Evolutionary conservation across 2,888 invertebrate genomes (phyloP).

Genomic region (Leucophenga maculata): DNA sequence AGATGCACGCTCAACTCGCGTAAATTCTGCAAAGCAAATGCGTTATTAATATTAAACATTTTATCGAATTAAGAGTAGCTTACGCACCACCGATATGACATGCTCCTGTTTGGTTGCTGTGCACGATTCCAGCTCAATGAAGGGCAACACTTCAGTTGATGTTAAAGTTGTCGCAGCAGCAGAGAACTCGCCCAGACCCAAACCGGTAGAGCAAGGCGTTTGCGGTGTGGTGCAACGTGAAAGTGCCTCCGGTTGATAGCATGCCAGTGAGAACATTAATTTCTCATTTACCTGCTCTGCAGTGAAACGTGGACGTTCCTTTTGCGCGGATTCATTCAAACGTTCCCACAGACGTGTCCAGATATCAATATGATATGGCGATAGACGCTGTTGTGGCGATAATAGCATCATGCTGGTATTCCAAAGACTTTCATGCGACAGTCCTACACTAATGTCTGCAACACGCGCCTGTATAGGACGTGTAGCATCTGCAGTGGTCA

Average conservation of each 20-base stretch:
- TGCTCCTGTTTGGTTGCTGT: slow-evolving; percentile 92
- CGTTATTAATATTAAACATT: background rate
- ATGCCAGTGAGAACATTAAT: slow-evolving; percentile 84
- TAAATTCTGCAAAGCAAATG: slow-evolving; percentile 76
- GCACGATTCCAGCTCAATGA: slow-evolving; percentile 87
- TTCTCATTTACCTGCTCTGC: slow-evolving; percentile 84
- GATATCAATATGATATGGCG: slow-evolving; percentile 86
- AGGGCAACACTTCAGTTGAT: slow-evolving; percentile 79
- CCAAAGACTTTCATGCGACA: slow-evolving; percentile 84
- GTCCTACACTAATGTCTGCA: slow-evolving; percentile 75
- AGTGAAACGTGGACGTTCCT: slow-evolving; percentile 77
- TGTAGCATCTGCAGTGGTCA: slow-evolving; percentile 75
- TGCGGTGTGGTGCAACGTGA: slow-evolving; percentile 89
- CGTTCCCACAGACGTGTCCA: slow-evolving; percentile 89
- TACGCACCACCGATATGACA: slow-evolving; percentile 84
- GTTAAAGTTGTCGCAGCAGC: slow-evolving; percentile 72
- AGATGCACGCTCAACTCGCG: slow-evolving; percentile 89
- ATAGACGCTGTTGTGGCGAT: slow-evolving; percentile 86
- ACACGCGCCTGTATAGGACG: slow-evolving; percentile 72
- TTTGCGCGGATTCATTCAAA: slow-evolving; percentile 75
- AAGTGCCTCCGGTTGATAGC: slow-evolving; percentile 89
- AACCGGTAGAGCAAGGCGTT: slow-evolving; percentile 78
- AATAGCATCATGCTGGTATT: slow-evolving; percentile 87
- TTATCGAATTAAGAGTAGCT: background rate
- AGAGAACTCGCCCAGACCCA: slow-evolving; percentile 73